Evolutionary conservation across 2,113 vertebrate species (phyloP).

Genomic region (Pteronura brasiliensis): DNA sequence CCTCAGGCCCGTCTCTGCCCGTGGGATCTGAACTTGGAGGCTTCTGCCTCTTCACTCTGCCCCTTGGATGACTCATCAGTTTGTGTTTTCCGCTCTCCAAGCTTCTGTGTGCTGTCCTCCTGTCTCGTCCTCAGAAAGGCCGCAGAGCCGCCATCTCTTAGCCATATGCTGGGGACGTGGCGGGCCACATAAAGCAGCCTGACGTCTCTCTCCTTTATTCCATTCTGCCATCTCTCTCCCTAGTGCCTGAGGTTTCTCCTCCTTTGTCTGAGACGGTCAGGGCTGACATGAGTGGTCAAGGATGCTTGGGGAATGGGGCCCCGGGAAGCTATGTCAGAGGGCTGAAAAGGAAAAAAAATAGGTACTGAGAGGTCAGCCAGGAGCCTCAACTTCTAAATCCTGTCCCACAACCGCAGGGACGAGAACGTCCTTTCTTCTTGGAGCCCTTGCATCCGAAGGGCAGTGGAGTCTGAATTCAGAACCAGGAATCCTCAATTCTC

Average conservation of each 20-base stretch:
- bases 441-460: neutral
- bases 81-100: neutral
- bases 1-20: neutral
- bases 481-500: neutral
- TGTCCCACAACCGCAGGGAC: neutral
- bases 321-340: neutral
- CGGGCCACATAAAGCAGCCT: neutral
- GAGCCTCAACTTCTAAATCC: neutral
- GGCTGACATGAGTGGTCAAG: neutral
- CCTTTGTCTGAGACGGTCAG: neutral
- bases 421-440: neutral
- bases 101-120: neutral
- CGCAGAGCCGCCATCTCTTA: neutral
- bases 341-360: neutral
- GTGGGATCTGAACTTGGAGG: neutral
- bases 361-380: neutral
- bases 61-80: neutral
- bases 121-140: neutral
- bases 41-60: neutral
- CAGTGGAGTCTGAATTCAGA: neutral
- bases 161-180: neutral
- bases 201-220: neutral
- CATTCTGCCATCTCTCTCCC: neutral
- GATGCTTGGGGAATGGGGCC: neutral
- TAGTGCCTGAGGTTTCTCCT: neutral